Percentiles rank a stretch among this genome's conserved stretches.
Conservation (phyloP, 2,113 vertebrate genomes). For the Arenaria interpres region DNA sequence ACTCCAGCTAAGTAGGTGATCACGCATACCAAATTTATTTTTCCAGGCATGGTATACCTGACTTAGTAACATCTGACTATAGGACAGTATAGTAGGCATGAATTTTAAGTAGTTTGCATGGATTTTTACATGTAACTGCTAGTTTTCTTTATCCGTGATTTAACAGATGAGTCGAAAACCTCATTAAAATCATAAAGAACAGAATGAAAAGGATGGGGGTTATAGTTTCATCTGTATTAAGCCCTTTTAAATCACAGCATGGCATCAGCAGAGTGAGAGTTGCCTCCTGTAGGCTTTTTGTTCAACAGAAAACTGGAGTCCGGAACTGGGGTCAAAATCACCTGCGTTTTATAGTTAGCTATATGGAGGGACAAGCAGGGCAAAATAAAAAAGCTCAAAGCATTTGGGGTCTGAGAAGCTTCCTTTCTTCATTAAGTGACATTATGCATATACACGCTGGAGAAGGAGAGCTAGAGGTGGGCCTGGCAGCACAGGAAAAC, state of each 20-base stretch:
- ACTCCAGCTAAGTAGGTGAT: conserved; percentile 32
- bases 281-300: not conserved
- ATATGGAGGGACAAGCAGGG: not conserved
- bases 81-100: conserved; percentile 24
- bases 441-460: not conserved
- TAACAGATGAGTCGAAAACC: conserved; percentile 19
- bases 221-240: conserved; percentile 7
- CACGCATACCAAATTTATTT: conserved; percentile 45
- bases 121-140: conserved; percentile 44
- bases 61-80: conserved; percentile 30
- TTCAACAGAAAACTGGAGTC: not conserved
- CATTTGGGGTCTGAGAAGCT: not conserved
- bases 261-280: not conserved
- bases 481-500: not conserved
- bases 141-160: conserved; percentile 41
- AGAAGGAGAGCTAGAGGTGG: not conserved
- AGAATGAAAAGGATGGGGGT: not conserved
- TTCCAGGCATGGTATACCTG: not conserved
- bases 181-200: conserved; percentile 40
- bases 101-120: conserved; percentile 45
- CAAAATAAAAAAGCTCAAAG: not conserved
- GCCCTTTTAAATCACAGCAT: not conserved
- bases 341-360: not conserved
- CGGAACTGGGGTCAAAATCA: not conserved
- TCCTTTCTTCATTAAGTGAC: not conserved